These are phyloP conservation scores for Steinernema khuongi DNA, from an alignment of 1,140 invertebrate species.

Conservation along the genomic window DNA sequence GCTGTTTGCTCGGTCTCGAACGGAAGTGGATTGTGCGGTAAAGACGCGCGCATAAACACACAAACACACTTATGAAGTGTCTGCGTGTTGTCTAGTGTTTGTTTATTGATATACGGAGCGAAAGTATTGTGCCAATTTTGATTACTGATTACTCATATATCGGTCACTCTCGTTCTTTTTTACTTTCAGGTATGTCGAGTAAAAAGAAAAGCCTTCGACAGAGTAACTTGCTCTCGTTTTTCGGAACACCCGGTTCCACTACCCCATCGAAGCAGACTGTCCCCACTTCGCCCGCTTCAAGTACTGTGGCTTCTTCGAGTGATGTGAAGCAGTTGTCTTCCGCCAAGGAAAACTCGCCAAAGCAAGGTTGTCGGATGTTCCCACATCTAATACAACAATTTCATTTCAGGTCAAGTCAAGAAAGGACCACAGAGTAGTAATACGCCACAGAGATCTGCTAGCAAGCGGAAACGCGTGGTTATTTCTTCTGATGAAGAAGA, in stretches of 20 bases:
- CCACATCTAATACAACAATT: neutral
- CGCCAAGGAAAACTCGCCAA: neutral
- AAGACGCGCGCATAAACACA: too few species aligned
- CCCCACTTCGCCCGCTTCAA: neutral
- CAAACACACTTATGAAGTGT: too few species aligned
- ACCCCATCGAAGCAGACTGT: neutral
- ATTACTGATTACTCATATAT: too few species aligned
- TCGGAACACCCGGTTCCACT: too few species aligned
- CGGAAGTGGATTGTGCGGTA: too few species aligned
- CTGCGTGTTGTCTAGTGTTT: too few species aligned
- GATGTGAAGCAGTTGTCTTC: neutral
- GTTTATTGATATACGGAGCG: too few species aligned
- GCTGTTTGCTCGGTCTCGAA: too few species aligned
- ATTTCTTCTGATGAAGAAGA: conserved; percentile 50
- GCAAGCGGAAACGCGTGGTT: conserved; percentile 38
- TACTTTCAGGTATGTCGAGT: neutral
- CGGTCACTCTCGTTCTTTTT: too few species aligned
- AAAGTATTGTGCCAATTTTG: too few species aligned
- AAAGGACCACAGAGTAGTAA: neutral
- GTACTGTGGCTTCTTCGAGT: neutral
- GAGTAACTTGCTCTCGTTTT: neutral
- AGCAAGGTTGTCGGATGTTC: neutral
- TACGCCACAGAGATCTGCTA: neutral
- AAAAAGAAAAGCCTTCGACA: neutral
- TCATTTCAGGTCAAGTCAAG: neutral